Conservation (phyloP, 2,888 invertebrate species). For the Diabrotica balteata region DNA sequence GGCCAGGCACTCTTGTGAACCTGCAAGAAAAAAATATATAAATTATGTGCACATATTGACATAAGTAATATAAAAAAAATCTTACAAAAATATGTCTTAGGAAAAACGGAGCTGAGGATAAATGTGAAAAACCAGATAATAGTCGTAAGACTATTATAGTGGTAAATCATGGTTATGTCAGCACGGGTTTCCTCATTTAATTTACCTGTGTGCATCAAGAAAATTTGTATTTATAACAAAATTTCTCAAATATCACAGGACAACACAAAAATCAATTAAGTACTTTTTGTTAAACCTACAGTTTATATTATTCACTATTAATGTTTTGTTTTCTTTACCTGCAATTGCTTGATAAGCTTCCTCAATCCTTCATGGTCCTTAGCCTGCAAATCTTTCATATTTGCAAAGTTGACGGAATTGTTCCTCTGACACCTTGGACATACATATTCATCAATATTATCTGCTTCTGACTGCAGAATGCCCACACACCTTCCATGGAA, state of each 20-base stretch:
- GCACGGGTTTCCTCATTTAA: constrained; percentile 48
- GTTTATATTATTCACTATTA: background rate
- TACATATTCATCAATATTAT: constrained; percentile 93
- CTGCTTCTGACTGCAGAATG: constrained; percentile 90
- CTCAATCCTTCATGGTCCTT: constrained; percentile 85
- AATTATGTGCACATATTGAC: no score
- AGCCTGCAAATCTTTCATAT: constrained; percentile 82
- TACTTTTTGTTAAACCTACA: background rate
- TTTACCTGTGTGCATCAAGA: constrained; percentile 54
- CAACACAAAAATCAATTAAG: constrained; percentile 2
- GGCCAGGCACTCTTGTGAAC: constrained; percentile 97
- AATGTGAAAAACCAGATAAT: constrained; percentile 38
- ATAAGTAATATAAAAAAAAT: constrained; percentile 16
- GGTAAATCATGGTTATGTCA: constrained; percentile 42
- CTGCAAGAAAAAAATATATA: constrained; percentile 60
- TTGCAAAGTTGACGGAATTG: constrained; percentile 86
- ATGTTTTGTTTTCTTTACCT: constrained; percentile 62
- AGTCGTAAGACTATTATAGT: constrained; percentile 34
- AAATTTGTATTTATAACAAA: constrained; percentile 42
- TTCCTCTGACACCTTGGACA: constrained; percentile 96
- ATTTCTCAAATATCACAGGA: constrained; percentile 49
- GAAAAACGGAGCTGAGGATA: constrained; percentile 51
- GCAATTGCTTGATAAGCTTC: constrained; percentile 88
- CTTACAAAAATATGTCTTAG: constrained; percentile 39
- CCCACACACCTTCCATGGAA: constrained; percentile 98